A percentile compares a stretch with the other conserved stretches of the same genome.
Evolutionary conservation across 2,888 invertebrate genomes (phyloP).

Genomic region (Cheilosia variabilis): DNA sequence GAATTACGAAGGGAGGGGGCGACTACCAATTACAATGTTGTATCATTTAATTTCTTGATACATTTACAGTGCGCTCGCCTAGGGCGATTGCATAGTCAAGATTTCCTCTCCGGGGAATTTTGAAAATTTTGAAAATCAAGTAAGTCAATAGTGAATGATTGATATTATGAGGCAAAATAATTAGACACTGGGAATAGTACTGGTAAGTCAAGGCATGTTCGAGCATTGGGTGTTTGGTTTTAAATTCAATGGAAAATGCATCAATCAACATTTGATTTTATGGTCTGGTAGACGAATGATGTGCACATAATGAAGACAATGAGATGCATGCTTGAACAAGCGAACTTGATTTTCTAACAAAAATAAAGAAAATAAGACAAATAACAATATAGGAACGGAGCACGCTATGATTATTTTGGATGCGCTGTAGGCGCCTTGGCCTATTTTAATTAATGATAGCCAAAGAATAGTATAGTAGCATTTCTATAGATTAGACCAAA

Average conservation of each 20-base stretch:
- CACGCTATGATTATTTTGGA: too few relatives aligned
- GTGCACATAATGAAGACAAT: too few relatives aligned
- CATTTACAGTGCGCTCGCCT: neutral
- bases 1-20: neutral
- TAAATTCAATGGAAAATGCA: neutral
- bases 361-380: too few relatives aligned
- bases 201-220: neutral
- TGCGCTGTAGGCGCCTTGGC: too few relatives aligned
- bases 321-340: too few relatives aligned
- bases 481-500: too few relatives aligned
- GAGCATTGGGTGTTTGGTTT: neutral
- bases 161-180: conserved; percentile 7
- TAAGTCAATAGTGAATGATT: conserved; percentile 7
- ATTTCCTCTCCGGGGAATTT: neutral
- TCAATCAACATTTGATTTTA: too few relatives aligned
- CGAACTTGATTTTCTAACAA: too few relatives aligned
- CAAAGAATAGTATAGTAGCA: too few relatives aligned
- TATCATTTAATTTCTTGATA: neutral
- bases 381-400: too few relatives aligned
- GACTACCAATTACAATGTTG: neutral
- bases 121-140: neutral
- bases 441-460: too few relatives aligned
- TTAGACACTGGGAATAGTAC: neutral
- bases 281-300: too few relatives aligned
- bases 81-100: neutral